Conservation (phyloP, 2,113 vertebrate species). For the Caranx melampygus region DNA sequence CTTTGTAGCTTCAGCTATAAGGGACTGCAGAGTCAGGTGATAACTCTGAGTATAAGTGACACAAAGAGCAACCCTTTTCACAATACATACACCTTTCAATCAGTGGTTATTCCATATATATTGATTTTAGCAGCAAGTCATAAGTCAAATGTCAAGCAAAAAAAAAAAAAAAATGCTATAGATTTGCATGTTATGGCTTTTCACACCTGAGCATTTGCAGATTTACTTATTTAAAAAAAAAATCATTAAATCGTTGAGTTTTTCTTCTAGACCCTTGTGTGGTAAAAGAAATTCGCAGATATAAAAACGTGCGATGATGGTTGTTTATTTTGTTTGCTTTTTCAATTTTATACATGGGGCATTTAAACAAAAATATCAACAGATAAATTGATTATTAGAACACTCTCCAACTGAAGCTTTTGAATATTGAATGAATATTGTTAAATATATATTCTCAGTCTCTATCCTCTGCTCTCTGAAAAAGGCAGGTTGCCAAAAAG, state of each 20-base stretch:
- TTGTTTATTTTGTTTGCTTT: neutral
- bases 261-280: no score
- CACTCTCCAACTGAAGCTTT: no score
- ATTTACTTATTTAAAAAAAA: no score
- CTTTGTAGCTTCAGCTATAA: neutral
- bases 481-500: slow-evolving; percentile 29
- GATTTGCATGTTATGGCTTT: slow-evolving; percentile 3
- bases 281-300: no score
- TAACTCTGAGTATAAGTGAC: neutral
- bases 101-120: slow-evolving; percentile 10
- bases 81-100: neutral
- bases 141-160: neutral
- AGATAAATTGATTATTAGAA: no score
- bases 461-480: slow-evolving; percentile 12
- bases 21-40: neutral
- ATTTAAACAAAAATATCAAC: no score
- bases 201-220: neutral
- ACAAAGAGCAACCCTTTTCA: neutral
- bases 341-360: no score
- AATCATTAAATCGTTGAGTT: no score
- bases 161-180: neutral
- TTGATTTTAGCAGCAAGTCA: neutral
- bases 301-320: neutral
- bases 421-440: no score
- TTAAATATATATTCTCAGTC: neutral